Conservation (phyloP, 1,140 invertebrate genomes). For the Nephotettix cincticeps region DNA sequence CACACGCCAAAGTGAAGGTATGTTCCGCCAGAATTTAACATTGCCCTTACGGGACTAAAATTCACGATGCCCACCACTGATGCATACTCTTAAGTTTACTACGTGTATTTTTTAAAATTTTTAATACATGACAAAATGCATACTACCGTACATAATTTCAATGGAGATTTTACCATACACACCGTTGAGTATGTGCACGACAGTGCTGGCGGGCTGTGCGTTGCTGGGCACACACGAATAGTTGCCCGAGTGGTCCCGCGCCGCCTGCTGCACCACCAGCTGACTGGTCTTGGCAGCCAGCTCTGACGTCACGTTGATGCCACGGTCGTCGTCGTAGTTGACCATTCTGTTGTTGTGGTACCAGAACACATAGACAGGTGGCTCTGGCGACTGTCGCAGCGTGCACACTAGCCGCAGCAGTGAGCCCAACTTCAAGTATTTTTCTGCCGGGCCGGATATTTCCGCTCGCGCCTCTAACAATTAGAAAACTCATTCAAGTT, state of each 20-base stretch:
- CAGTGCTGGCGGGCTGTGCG: slow-evolving; percentile 76
- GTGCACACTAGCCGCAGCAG: slow-evolving; percentile 76
- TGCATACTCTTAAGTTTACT: too few relatives aligned
- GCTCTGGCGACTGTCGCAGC: slow-evolving; percentile 77
- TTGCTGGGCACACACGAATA: slow-evolving; percentile 87
- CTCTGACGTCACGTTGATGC: slow-evolving; percentile 78
- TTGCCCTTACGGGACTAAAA: too few relatives aligned
- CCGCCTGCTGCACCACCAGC: slow-evolving; percentile 64
- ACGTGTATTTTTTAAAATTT: too few relatives aligned
- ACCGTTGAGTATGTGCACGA: slow-evolving; percentile 85
- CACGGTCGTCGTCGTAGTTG: slow-evolving; percentile 81
- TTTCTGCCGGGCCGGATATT: slow-evolving; percentile 79
- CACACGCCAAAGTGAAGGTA: too few relatives aligned
- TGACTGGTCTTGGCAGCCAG: slow-evolving; percentile 56
- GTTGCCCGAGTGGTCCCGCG: slow-evolving; percentile 76
- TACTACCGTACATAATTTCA: too few relatives aligned
- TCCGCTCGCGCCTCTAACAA: slow-evolving; percentile 80
- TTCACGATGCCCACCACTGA: too few relatives aligned
- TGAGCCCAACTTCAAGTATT: slow-evolving; percentile 82
- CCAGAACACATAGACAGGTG: slow-evolving; percentile 84
- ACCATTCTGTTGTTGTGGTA: slow-evolving; percentile 89
- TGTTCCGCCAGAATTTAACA: too few relatives aligned
- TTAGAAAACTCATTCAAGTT: slow-evolving; percentile 24
- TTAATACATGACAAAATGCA: too few relatives aligned
- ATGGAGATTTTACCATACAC: slow-evolving; percentile 23